Conservation (phyloP, 2,797 vertebrate species). For the Liparis tanakae region DNA sequence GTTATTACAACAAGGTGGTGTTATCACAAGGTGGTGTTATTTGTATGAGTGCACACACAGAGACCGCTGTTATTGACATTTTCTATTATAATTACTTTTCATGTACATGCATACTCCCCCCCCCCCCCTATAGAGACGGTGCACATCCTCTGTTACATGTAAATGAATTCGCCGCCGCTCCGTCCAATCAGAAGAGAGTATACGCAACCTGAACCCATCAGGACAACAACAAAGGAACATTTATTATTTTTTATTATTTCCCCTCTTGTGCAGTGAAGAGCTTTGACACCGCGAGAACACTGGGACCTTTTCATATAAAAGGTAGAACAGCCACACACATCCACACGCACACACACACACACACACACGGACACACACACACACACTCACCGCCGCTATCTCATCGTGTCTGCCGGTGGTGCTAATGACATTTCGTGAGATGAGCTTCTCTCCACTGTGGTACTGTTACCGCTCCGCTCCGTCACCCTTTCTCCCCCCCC, state of each 20-base stretch:
- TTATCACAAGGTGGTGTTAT: constrained; percentile 68
- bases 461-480: constrained; percentile 59
- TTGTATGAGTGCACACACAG: constrained; percentile 43
- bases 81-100: constrained; percentile 75
- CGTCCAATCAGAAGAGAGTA: constrained; percentile 41
- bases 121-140: constrained; percentile 59
- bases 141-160: constrained; percentile 52
- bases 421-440: constrained; percentile 70
- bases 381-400: no score
- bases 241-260: background rate
- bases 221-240: background rate
- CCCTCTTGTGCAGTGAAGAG: constrained; percentile 32
- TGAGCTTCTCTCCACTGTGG: constrained; percentile 62
- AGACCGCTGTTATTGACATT: constrained; percentile 72
- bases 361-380: no score
- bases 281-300: constrained; percentile 42
- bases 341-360: no score
- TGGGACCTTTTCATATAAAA: constrained; percentile 45
- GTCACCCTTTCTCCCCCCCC: background rate
- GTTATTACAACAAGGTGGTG: constrained; percentile 2
- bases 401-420: constrained; percentile 52
- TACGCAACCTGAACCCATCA: constrained; percentile 50
- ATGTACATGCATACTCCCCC: constrained; percentile 58
- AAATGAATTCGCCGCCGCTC: constrained; percentile 54
- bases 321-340: constrained; percentile 39